phyloP scores from a whole-genome alignment of 2,888 invertebrate genomes.

The Synanthedon myopaeformis region DNA sequence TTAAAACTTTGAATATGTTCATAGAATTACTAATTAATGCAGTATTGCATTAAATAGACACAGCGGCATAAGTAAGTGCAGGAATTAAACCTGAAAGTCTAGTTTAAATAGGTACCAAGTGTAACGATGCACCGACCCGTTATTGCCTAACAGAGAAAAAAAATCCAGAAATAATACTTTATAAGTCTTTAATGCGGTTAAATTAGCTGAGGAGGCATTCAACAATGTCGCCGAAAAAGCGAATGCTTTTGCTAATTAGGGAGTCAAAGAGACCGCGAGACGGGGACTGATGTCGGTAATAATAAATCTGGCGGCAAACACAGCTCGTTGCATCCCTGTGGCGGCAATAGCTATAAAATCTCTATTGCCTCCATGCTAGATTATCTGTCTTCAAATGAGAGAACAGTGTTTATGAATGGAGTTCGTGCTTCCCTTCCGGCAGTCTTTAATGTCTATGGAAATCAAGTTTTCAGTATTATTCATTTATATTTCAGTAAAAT shows the following conservation, averaged over 20 bases:
- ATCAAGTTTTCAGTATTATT: too few species aligned
- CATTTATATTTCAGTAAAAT: too few species aligned
- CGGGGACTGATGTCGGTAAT: conserved; percentile 26
- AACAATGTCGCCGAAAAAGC: background rate
- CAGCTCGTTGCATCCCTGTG: conserved; percentile 12
- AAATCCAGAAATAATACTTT: background rate
- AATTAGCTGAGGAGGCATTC: background rate
- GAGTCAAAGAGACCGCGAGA: conserved; percentile 32
- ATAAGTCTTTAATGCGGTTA: background rate
- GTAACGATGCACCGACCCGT: conserved; percentile 17
- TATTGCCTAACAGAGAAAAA: conserved; percentile 14
- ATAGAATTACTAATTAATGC: too few species aligned
- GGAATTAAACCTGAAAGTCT: background rate
- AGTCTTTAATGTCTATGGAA: too few species aligned
- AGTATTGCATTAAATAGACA: background rate
- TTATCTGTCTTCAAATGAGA: conserved; percentile 27
- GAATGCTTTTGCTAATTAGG: conserved; percentile 28
- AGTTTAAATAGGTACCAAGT: background rate
- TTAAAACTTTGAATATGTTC: too few species aligned
- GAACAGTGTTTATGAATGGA: conserved; percentile 22
- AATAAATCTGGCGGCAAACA: conserved; percentile 14
- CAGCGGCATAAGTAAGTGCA: background rate
- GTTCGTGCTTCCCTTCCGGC: background rate
- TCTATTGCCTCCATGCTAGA: conserved; percentile 22
- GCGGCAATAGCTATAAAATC: conserved; percentile 19